Evolutionary conservation across 2,113 vertebrate genomes (phyloP), one percentile per base, ranked within the genome.

Genomic region (Clupea harengus): DNA sequence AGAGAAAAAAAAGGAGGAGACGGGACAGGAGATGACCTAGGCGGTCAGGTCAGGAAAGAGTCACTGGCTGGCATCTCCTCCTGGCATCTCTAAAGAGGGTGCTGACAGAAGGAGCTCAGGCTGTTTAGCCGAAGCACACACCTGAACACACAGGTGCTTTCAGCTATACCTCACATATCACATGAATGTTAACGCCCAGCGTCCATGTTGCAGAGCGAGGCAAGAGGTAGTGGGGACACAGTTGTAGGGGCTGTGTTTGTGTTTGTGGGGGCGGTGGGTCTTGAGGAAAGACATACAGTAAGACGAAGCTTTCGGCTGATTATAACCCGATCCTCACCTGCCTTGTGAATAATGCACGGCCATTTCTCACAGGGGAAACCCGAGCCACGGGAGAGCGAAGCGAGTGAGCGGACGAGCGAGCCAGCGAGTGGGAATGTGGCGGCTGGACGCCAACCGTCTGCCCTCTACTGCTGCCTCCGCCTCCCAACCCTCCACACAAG

Each of bases 261-360:
- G 10, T 39, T 11, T 39, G 72, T 32, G 67, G 64, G 47, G 60
- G 54, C 78, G 22, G 88, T 46, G 32, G 80, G 83, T 80, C 50
- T 81, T 25, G 82, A 85, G 85, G 82, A 87, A 92, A 90, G 89
- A 87, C 85, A 90, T 90, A 91, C 84, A 90, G 90, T 91, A 92
- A 93, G 85, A 90, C 89, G 85, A 83, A 87, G 88, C 90, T 92
- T 91, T 95, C 90, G 92, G 90, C 90, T 92, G 91, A 94, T 94
- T 94, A 92, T 90, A 94, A 96, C 93, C 92, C 91, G 95, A 96
- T 95, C 93, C 93, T 90, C 88, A 82, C 82, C 89, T 85, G 91
- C 91, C 88, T 94, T 89, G 91, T 97, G 92, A 98, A 98, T 98
- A 97, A 98, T 97, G 94, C 93, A 97, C 94, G 85, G 84, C 22